phyloP scores from a whole-genome alignment of 2,888 invertebrate species.

The Bibio marci region DNA sequence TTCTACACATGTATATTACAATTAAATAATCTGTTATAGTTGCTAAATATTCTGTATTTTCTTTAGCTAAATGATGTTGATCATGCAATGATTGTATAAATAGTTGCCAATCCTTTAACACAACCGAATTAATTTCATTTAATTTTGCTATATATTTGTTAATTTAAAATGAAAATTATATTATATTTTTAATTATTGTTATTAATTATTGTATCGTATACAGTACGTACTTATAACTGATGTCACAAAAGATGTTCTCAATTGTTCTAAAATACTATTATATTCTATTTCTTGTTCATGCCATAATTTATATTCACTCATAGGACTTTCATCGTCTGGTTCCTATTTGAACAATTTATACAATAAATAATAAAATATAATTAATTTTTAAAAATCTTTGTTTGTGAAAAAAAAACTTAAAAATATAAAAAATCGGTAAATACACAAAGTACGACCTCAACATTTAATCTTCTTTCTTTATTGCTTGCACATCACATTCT shows the following conservation, averaged over 20 bases:
- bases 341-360: constrained; percentile 27
- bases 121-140: constrained; percentile 12
- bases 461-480: not conserved
- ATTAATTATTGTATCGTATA: not conserved
- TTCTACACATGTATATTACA: constrained; percentile 23
- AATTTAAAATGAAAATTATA: not conserved
- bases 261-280: constrained; percentile 62
- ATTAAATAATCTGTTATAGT: constrained; percentile 29
- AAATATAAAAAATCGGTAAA: not conserved
- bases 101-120: constrained; percentile 17
- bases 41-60: constrained; percentile 26
- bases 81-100: constrained; percentile 14
- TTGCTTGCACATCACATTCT: too few species aligned
- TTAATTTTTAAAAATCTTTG: not conserved
- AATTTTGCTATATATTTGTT: constrained; percentile 8
- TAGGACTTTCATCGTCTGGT: constrained; percentile 55
- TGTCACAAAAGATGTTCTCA: constrained; percentile 42
- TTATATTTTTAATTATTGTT: not conserved
- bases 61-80: constrained; percentile 22
- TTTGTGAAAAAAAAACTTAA: not conserved
- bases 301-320: constrained; percentile 79
- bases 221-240: constrained; percentile 12
- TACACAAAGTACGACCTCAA: not conserved
- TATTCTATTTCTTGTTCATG: constrained; percentile 60
- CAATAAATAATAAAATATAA: too few species aligned